These are phyloP conservation scores for Tolypeutes matacus DNA, from an alignment of 2,797 vertebrate species.

Conservation along the genomic window DNA sequence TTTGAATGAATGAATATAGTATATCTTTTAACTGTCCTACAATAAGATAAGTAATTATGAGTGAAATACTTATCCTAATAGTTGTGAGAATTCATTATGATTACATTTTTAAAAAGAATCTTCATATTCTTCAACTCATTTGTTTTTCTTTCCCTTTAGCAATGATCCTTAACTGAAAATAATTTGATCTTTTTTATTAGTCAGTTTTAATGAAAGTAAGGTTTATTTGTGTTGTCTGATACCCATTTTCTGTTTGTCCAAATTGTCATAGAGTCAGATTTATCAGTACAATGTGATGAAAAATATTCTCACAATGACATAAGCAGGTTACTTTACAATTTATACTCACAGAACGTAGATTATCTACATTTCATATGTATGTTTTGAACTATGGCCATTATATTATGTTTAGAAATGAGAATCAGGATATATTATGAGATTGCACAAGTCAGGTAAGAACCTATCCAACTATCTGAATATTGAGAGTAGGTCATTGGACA, in stretches of 20 bases:
- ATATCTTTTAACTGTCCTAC: background rate
- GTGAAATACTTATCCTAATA: conserved; percentile 46
- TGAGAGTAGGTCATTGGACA: background rate
- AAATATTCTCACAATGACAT: background rate
- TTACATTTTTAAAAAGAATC: conserved; percentile 44
- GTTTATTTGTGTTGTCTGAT: background rate
- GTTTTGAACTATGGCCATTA: background rate
- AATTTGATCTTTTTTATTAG: background rate
- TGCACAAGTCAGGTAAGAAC: background rate
- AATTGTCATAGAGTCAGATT: background rate
- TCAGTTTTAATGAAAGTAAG: conserved; percentile 19
- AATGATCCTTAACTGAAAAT: conserved; percentile 60
- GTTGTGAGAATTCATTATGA: conserved; percentile 65
- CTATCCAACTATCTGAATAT: background rate
- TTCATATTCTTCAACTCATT: conserved; percentile 50
- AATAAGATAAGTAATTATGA: conserved; percentile 53
- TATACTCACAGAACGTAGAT: background rate
- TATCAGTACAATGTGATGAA: background rate
- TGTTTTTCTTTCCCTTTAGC: conserved; percentile 57
- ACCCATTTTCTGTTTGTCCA: background rate
- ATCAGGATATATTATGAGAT: background rate
- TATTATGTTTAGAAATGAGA: conserved; percentile 5
- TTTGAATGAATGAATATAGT: conserved; percentile 15
- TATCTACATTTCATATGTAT: background rate
- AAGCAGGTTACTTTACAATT: background rate